Conservation (phyloP, 64 coral and sea anemone species). For the Hydrozoanthus tunicans region DNA sequence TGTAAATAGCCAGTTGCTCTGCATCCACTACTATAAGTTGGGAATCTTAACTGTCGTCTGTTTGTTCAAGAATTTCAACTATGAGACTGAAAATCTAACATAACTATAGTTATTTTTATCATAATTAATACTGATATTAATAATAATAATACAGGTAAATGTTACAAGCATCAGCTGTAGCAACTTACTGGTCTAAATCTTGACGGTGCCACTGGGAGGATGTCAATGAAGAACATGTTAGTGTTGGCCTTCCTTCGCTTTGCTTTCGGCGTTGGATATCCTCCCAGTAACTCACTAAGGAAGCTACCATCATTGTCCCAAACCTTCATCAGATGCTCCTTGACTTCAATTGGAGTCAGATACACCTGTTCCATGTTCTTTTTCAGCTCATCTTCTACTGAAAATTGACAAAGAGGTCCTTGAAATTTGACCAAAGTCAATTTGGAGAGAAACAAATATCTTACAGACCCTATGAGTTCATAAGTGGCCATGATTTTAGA, state of each 20-base stretch:
- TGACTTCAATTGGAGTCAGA: constrained; percentile 82
- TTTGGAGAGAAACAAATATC: too few species aligned
- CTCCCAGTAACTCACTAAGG: constrained; percentile 74
- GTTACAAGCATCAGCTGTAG: too few species aligned
- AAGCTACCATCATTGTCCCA: constrained; percentile 83
- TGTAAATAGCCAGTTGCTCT: too few species aligned
- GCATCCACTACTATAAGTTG: too few species aligned
- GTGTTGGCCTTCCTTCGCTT: constrained; percentile 62
- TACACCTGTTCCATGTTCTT: constrained; percentile 63
- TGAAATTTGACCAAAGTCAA: not conserved
- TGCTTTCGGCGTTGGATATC: constrained; percentile 80
- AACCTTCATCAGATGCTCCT: constrained; percentile 69
- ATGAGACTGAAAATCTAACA: too few species aligned
- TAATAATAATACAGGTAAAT: too few species aligned
- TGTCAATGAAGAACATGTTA: constrained; percentile 92
- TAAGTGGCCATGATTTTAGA: too few species aligned
- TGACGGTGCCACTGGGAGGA: constrained; percentile 87
- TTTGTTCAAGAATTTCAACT: too few species aligned
- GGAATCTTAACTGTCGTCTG: too few species aligned
- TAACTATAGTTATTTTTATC: too few species aligned
- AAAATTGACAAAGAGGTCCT: not conserved
- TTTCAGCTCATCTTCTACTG: constrained; percentile 36
- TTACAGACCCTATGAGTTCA: too few species aligned
- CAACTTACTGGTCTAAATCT: constrained; percentile 95
- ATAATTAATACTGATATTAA: too few species aligned